phyloP scores from a whole-genome alignment of 2,113 vertebrate genomes.

The Plecotus auritus region DNA sequence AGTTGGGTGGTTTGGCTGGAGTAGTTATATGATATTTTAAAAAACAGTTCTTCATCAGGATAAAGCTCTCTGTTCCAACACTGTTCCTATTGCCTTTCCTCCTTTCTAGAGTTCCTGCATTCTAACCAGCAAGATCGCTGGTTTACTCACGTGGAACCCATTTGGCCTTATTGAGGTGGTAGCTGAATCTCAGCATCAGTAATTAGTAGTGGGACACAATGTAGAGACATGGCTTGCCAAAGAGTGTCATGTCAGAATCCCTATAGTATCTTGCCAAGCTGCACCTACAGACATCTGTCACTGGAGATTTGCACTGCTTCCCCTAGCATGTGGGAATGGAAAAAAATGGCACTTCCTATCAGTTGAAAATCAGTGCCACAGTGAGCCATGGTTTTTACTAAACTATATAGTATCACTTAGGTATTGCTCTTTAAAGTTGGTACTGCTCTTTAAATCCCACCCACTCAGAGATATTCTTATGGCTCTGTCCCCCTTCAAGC shows the following conservation, averaged over 20 bases:
- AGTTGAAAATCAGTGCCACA: background rate
- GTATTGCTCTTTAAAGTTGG: background rate
- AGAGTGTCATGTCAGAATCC: background rate
- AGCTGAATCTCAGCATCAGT: background rate
- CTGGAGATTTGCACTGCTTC: background rate
- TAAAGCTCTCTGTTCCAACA: background rate
- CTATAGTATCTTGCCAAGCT: background rate
- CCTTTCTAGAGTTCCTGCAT: background rate
- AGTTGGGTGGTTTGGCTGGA: background rate
- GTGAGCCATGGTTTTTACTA: background rate
- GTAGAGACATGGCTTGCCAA: background rate
- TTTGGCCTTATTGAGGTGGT: background rate
- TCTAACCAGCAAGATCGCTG: background rate
- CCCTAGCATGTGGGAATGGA: background rate
- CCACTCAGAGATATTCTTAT: background rate
- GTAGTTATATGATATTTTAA: background rate
- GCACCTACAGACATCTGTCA: background rate
- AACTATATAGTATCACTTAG: background rate
- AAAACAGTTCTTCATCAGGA: background rate
- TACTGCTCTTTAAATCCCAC: background rate
- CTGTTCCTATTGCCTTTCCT: background rate
- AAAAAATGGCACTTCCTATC: background rate
- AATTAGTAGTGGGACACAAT: background rate
- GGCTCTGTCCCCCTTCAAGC: background rate
- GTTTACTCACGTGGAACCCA: background rate